Percentiles rank a stretch among this genome's conserved stretches.
Evolutionary conservation across 2,888 invertebrate genomes (phyloP).

Genomic region (Thera britannica): DNA sequence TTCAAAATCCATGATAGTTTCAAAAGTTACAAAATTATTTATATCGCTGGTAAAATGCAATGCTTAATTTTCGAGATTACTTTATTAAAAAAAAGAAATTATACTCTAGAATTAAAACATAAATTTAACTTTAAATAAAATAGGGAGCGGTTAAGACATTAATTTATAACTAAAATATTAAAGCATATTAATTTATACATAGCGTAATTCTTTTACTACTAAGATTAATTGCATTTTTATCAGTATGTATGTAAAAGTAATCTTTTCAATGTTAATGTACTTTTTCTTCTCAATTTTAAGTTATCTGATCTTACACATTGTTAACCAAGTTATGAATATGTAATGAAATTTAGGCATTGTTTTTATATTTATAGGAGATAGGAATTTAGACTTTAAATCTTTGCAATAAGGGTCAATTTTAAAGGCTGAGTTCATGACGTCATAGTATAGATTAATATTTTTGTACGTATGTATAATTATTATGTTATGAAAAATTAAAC

Average conservation of each 20-base stretch:
- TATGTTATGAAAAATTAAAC: no score
- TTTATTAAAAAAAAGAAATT: no score
- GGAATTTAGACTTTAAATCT: slow-evolving; percentile 29
- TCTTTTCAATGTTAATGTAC: slow-evolving; percentile 14
- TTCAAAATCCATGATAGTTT: no score
- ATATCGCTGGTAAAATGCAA: no score
- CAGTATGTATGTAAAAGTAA: slow-evolving; percentile 23
- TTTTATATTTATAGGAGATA: slow-evolving; percentile 7
- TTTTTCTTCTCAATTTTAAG: slow-evolving; percentile 21
- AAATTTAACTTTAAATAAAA: no score
- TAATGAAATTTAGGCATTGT: slow-evolving; percentile 34
- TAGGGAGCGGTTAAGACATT: no score
- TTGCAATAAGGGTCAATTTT: slow-evolving; percentile 27
- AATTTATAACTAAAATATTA: background rate
- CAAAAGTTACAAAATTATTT: no score
- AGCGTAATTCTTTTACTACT: background rate
- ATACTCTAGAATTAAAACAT: no score
- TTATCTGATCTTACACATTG: slow-evolving; percentile 45
- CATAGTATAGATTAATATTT: no score
- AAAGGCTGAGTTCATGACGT: slow-evolving; percentile 1
- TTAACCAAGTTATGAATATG: slow-evolving; percentile 38
- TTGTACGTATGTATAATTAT: no score
- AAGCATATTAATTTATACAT: background rate
- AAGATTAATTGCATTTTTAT: slow-evolving; percentile 22
- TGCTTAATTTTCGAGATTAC: no score